These are phyloP conservation scores for Leuciscus waleckii DNA, from an alignment of 2,797 vertebrate species.

Conservation along the genomic window DNA sequence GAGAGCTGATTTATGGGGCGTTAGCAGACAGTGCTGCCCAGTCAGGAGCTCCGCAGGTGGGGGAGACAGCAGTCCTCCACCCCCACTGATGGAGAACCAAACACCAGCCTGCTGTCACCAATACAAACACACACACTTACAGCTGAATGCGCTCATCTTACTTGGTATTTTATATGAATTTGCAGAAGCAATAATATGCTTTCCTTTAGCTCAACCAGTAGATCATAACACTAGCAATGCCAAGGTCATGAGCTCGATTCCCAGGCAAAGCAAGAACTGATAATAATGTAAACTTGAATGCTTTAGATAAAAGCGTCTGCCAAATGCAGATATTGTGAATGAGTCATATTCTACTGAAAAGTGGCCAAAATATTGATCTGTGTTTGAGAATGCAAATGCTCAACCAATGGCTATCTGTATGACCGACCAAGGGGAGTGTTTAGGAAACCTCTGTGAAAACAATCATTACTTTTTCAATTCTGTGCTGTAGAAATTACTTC, in stretches of 20 bases:
- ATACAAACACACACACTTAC: neutral
- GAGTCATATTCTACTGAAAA: neutral
- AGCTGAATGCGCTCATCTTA: neutral
- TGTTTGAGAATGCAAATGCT: neutral
- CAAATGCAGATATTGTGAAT: neutral
- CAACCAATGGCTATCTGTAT: neutral
- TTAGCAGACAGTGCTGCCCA: constrained; percentile 52
- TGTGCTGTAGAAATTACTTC: neutral
- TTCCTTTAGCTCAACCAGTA: neutral
- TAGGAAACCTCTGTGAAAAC: neutral
- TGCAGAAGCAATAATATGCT: neutral
- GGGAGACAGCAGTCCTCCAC: constrained; percentile 35
- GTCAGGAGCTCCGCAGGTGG: constrained; percentile 50
- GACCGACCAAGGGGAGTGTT: neutral
- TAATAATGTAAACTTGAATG: neutral
- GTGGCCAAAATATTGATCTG: neutral
- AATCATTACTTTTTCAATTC: neutral
- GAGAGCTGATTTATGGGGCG: constrained; percentile 62
- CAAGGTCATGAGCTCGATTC: neutral
- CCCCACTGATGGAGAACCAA: constrained; percentile 39
- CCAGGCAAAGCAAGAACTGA: neutral
- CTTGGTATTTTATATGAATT: neutral
- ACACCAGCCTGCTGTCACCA: constrained; percentile 20
- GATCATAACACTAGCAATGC: neutral
- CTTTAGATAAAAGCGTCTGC: neutral